A percentile compares a stretch with the other conserved stretches of the same genome.
phyloP scores from a whole-genome alignment of 2,113 vertebrate genomes.

The Ptychochromis oligacanthus region DNA sequence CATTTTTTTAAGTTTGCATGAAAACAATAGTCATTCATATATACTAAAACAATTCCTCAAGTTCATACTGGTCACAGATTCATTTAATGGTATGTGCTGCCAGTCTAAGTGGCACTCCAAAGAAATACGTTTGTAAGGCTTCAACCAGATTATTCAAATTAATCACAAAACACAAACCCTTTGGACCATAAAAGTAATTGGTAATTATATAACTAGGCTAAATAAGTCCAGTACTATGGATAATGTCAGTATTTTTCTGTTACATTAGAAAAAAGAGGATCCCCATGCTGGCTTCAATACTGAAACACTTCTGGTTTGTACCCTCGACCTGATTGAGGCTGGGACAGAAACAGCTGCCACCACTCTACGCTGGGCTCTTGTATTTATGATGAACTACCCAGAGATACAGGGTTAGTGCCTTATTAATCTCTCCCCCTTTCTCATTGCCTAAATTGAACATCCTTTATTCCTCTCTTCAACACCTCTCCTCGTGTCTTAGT shows the following conservation, averaged over 20 bases:
- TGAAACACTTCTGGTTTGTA: constrained; percentile 80
- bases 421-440: not conserved
- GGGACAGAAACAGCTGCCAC: constrained; percentile 88
- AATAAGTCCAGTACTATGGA: not conserved
- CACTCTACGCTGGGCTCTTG: constrained; percentile 87
- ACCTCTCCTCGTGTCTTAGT: not conserved
- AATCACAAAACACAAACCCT: no score
- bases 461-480: not conserved
- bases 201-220: no score
- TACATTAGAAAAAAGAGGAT: constrained; percentile 50
- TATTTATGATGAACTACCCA: constrained; percentile 87
- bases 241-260: not conserved
- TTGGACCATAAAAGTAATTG: no score
- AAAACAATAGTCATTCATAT: not conserved
- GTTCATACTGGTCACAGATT: not conserved
- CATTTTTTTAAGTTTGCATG: not conserved
- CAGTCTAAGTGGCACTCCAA: not conserved
- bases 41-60: not conserved
- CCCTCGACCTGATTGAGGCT: constrained; percentile 89
- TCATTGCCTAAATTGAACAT: not conserved
- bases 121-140: not conserved
- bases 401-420: constrained; percentile 85
- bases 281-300: constrained; percentile 74
- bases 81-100: no score
- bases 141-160: no score